Conservation (phyloP, 2,113 vertebrate species). For the Pygoscelis antarcticus region DNA sequence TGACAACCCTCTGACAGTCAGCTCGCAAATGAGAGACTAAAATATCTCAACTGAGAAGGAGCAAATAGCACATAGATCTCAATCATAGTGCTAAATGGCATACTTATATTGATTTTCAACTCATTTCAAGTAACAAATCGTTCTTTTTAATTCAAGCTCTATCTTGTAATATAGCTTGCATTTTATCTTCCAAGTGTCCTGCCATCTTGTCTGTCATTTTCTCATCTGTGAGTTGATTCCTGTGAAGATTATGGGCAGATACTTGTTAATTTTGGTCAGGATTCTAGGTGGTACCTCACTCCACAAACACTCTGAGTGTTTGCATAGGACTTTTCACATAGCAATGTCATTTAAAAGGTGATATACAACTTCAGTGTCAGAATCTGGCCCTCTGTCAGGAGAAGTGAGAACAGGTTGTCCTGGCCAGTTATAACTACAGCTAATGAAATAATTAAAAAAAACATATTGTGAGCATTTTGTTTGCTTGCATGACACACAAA, state of each 20-base stretch:
- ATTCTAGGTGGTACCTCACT: background rate
- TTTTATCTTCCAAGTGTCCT: background rate
- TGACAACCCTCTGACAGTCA: background rate
- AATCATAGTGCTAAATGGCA: background rate
- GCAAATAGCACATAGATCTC: background rate
- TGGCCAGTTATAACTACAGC: background rate
- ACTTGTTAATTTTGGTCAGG: background rate
- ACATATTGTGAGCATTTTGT: background rate
- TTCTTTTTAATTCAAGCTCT: background rate
- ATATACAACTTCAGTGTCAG: background rate
- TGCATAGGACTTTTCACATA: background rate
- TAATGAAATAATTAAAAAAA: background rate
- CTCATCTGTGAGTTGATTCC: background rate
- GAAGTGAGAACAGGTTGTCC: background rate
- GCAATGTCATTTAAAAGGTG: background rate
- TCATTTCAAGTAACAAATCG: background rate
- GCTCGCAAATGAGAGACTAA: fast-evolving
- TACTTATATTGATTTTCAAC: background rate
- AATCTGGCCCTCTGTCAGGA: background rate
- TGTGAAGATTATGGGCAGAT: background rate
- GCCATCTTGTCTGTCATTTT: background rate
- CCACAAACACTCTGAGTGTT: background rate
- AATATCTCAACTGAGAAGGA: background rate
- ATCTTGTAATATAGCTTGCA: background rate
- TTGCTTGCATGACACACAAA: background rate